Evolutionary conservation across 2,888 invertebrate species (phyloP).

Genomic region (Orgyia antiqua): DNA sequence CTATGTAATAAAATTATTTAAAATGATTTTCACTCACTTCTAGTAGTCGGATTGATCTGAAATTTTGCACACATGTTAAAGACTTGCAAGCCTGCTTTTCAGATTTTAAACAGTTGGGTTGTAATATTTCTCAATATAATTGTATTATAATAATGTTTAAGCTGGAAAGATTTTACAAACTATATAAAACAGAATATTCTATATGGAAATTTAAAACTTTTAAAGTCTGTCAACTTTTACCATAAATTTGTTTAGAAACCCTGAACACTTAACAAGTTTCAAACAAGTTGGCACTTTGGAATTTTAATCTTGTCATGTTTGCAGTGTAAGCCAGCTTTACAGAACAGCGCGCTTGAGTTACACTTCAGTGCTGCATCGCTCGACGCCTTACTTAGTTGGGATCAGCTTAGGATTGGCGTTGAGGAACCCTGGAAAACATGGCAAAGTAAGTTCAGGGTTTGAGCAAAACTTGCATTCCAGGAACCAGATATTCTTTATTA

Average conservation of each 20-base stretch:
- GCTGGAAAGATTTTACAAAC: too few relatives aligned
- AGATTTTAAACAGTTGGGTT: too few relatives aligned
- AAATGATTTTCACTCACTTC: too few relatives aligned
- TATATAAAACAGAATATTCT: too few relatives aligned
- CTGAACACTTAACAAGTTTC: slow-evolving; percentile 20
- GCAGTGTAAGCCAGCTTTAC: slow-evolving; percentile 82
- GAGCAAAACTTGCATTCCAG: too few relatives aligned
- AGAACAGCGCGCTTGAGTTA: slow-evolving; percentile 82
- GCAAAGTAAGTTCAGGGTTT: slow-evolving; percentile 40
- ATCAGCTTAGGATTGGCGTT: slow-evolving; percentile 79
- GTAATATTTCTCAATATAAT: too few relatives aligned
- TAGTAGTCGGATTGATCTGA: too few relatives aligned
- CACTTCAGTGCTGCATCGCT: slow-evolving; percentile 79
- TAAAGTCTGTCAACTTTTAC: slow-evolving; percentile 15
- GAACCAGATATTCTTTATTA: too few relatives aligned
- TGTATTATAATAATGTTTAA: too few relatives aligned
- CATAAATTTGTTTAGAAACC: slow-evolving; percentile 17
- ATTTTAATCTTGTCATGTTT: slow-evolving; percentile 32
- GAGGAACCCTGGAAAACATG: slow-evolving; percentile 56
- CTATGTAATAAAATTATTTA: too few relatives aligned
- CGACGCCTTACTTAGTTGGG: slow-evolving; percentile 82
- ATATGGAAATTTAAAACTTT: slow-evolving; percentile 10
- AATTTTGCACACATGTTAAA: too few relatives aligned
- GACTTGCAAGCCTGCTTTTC: too few relatives aligned
- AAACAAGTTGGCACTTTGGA: slow-evolving; percentile 16